Conservation (phyloP, 2,797 vertebrate genomes). For the Enteromius radiatus region DNA sequence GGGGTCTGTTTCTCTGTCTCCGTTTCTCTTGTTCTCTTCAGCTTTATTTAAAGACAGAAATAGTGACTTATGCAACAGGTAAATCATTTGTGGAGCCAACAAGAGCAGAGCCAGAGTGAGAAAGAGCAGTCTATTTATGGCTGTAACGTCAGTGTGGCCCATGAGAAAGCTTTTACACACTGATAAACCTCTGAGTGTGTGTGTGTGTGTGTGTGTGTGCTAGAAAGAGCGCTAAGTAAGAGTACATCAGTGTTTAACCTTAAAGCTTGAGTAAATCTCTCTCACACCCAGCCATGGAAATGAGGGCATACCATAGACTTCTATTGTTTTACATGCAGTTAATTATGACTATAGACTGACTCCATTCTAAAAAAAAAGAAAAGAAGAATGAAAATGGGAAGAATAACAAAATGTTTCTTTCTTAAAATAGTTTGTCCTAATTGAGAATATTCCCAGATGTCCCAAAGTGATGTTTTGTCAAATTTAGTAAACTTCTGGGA, state of each 20-base stretch:
- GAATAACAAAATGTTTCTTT: background rate
- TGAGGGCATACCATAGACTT: background rate
- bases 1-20: background rate
- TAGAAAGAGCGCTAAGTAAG: background rate
- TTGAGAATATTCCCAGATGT: background rate
- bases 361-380: no score
- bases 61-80: constrained; percentile 23
- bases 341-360: no score
- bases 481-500: background rate
- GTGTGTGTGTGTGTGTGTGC: constrained; percentile 12
- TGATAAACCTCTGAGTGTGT: constrained; percentile 24
- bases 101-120: background rate
- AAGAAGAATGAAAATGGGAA: background rate
- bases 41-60: constrained; percentile 4
- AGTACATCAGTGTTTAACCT: constrained; percentile 26
- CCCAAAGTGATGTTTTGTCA: background rate
- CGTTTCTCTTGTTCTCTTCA: background rate
- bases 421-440: background rate
- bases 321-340: background rate
- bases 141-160: constrained; percentile 22
- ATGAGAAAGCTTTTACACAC: constrained; percentile 23
- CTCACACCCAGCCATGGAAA: constrained; percentile 10
- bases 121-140: constrained; percentile 47
- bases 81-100: constrained; percentile 40
- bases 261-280: constrained; percentile 2